These are phyloP conservation scores for Drosophila miranda DNA, from an alignment of 1,140 invertebrate genomes.

Conservation along the genomic window DNA sequence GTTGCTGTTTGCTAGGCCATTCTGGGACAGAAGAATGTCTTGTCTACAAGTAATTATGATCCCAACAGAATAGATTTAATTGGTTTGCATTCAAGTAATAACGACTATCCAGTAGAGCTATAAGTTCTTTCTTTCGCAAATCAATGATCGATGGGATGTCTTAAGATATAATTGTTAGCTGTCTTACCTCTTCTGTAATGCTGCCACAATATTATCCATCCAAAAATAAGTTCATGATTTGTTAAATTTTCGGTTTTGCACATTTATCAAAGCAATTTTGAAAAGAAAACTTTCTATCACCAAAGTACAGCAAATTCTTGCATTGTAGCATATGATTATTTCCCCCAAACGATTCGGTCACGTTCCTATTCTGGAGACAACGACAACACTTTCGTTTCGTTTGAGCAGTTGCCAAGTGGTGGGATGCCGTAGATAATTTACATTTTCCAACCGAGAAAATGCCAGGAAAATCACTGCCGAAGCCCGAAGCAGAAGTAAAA, in stretches of 20 bases:
- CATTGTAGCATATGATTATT: slow-evolving; percentile 4
- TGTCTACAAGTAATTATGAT: slow-evolving; percentile 29
- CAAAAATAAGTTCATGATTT: slow-evolving; percentile 29
- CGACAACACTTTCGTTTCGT: slow-evolving; percentile 52
- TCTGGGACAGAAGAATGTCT: slow-evolving; percentile 31
- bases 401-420: background rate
- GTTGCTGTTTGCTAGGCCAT: slow-evolving; percentile 18
- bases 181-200: slow-evolving; percentile 11
- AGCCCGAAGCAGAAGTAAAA: slow-evolving; percentile 42
- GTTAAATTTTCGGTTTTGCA: slow-evolving; percentile 8
- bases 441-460: slow-evolving; percentile 50
- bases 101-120: too few relatives aligned
- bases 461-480: slow-evolving; percentile 39
- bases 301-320: slow-evolving; percentile 40
- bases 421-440: slow-evolving; percentile 25
- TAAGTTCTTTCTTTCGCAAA: too few relatives aligned
- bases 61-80: slow-evolving; percentile 13
- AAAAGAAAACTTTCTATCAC: slow-evolving; percentile 37
- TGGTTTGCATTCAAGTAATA: background rate
- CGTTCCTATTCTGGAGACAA: slow-evolving; percentile 41
- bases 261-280: slow-evolving; percentile 4
- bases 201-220: slow-evolving; percentile 7
- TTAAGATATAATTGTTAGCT: too few relatives aligned
- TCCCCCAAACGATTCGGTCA: slow-evolving; percentile 42
- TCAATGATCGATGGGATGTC: too few relatives aligned